Conservation (phyloP, 2,888 invertebrate genomes). For the Drosophila paranaensis region DNA sequence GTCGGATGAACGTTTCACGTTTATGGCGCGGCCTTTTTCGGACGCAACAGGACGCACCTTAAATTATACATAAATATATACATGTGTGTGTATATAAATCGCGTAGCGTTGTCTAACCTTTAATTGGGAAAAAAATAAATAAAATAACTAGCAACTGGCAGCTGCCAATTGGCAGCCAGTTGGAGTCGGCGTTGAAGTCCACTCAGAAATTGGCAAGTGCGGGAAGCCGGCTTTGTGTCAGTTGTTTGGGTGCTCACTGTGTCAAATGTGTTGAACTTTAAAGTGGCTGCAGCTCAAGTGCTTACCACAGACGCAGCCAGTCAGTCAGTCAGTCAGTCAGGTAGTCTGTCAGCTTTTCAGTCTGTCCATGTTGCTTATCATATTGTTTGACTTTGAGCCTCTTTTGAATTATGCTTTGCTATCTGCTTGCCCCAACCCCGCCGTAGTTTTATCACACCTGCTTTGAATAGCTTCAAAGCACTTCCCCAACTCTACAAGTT, state of each 20-base stretch:
- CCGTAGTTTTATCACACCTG: conserved; percentile 69
- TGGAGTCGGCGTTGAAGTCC: conserved; percentile 33
- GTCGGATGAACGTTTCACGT: conserved; percentile 46
- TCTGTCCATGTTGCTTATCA: conserved; percentile 64
- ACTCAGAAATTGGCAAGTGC: conserved; percentile 49
- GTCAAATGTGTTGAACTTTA: conserved; percentile 77
- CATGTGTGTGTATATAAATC: conserved; percentile 1
- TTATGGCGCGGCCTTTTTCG: conserved; percentile 60
- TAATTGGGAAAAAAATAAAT: conserved; percentile 48
- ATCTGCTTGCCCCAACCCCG: conserved; percentile 53
- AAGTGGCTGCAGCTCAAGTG: conserved; percentile 64
- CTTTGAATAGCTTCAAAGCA: conserved; percentile 52
- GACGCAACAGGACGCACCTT: conserved; percentile 77
- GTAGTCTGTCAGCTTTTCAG: conserved; percentile 29
- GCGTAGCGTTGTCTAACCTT: conserved; percentile 58
- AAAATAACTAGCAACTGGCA: conserved; percentile 24
- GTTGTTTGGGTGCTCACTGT: conserved; percentile 47
- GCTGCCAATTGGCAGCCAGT: conserved; percentile 36
- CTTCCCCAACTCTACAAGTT: conserved; percentile 12
- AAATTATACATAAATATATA: conserved; percentile 37
- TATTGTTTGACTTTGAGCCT: conserved; percentile 73
- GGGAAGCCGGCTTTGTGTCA: conserved; percentile 66
- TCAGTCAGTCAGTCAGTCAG: conserved; percentile 18
- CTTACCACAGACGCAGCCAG: conserved; percentile 35
- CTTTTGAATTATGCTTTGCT: conserved; percentile 70